Evolutionary conservation across 2,888 invertebrate species (phyloP).

Genomic region (Miltochrista miniata): DNA sequence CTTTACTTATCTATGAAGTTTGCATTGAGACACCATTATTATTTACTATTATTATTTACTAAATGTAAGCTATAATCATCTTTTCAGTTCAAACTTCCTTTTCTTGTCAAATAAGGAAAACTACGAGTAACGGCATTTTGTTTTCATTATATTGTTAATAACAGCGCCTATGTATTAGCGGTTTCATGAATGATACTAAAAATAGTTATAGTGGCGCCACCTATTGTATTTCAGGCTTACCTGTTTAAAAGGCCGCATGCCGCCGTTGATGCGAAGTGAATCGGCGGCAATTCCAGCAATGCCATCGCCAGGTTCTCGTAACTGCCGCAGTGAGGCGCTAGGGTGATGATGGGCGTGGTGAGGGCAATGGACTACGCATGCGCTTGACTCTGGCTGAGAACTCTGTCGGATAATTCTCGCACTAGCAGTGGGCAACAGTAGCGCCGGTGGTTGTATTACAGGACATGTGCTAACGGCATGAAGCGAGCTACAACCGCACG

Average conservation of each 20-base stretch:
- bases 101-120: neutral
- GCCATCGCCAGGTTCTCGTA: slow-evolving; percentile 92
- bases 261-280: slow-evolving; percentile 97
- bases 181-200: slow-evolving; percentile 18
- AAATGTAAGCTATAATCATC: too few species aligned
- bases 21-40: too few species aligned
- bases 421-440: slow-evolving; percentile 88
- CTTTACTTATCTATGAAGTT: too few species aligned
- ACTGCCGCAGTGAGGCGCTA: slow-evolving; percentile 93
- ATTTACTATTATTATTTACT: too few species aligned
- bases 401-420: slow-evolving; percentile 94
- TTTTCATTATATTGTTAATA: neutral
- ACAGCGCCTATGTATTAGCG: slow-evolving; percentile 1
- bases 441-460: slow-evolving; percentile 87
- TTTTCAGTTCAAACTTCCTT: too few species aligned
- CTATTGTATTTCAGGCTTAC: slow-evolving; percentile 81
- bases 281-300: slow-evolving; percentile 98
- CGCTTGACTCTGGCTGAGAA: slow-evolving; percentile 91
- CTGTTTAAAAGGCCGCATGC: slow-evolving; percentile 98
- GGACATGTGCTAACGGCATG: slow-evolving; percentile 86
- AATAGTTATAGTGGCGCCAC: slow-evolving; percentile 56
- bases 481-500: slow-evolving; percentile 82
- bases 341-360: slow-evolving; percentile 88
- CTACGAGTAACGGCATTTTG: neutral
- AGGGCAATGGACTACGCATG: slow-evolving; percentile 86